Percentiles rank a stretch among this genome's conserved stretches.
phyloP scores from a whole-genome alignment of 1,140 invertebrate species.

The Eueides isabella region DNA sequence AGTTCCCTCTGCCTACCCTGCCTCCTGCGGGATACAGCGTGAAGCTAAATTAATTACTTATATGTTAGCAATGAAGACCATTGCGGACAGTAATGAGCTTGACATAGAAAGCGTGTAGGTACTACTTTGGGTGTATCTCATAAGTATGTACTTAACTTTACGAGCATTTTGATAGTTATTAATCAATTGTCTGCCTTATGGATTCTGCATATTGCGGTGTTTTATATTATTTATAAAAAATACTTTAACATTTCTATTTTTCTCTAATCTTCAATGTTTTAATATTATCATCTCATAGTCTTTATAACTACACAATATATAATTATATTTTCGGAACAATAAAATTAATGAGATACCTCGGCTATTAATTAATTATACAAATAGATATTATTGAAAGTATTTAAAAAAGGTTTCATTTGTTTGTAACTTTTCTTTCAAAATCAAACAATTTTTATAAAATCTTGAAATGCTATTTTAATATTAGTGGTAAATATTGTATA shows the following conservation, averaged over 20 bases:
- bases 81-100: constrained; percentile 35
- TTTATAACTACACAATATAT: no score
- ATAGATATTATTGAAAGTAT: no score
- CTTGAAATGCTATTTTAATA: neutral
- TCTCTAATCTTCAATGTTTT: no score
- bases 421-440: no score
- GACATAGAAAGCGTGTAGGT: constrained; percentile 56
- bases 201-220: neutral
- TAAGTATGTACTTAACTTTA: constrained; percentile 57
- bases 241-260: neutral
- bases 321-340: no score
- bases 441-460: neutral
- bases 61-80: no score
- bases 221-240: neutral
- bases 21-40: no score
- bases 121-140: constrained; percentile 45
- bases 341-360: no score
- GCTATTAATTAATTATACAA: no score
- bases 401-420: no score
- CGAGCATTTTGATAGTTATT: constrained; percentile 60
- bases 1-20: no score
- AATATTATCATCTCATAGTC: neutral
- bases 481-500: neutral
- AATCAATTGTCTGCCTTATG: neutral
- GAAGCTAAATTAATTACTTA: no score